These are phyloP conservation scores for Leucosticte australis DNA, from an alignment of 2,113 vertebrate species.

Conservation along the genomic window DNA sequence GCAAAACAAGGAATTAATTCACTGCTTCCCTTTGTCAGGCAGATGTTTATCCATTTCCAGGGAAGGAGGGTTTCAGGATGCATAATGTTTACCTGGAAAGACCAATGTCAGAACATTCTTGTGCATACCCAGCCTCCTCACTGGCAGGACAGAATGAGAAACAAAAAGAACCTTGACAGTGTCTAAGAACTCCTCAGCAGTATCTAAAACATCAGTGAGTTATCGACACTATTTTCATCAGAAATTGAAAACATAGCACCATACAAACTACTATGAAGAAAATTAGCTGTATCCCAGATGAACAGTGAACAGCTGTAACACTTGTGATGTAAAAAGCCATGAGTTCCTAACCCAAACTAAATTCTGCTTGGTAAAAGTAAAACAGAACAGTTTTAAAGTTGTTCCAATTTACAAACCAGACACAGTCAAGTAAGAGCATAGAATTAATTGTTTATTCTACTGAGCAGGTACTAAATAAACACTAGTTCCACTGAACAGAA, in stretches of 20 bases:
- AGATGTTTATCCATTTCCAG: not conserved
- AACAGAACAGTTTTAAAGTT: not conserved
- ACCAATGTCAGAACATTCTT: not conserved
- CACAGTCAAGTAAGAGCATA: not conserved
- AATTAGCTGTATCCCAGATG: not conserved
- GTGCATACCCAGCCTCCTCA: fast-evolving
- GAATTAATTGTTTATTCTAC: not conserved
- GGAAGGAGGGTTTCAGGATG: fast-evolving
- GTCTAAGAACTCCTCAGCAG: not conserved
- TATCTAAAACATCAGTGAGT: not conserved
- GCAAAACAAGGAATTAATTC: not conserved
- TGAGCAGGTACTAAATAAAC: not conserved
- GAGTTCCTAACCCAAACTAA: not conserved
- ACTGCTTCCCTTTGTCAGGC: not conserved
- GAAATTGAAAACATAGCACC: not conserved
- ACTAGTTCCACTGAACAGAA: not conserved
- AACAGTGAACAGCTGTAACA: not conserved
- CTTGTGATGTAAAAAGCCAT: not conserved
- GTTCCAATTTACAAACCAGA: not conserved
- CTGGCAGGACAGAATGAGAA: not conserved
- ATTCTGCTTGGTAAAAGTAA: not conserved
- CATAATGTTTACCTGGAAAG: fast-evolving
- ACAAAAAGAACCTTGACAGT: not conserved
- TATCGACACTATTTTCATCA: not conserved
- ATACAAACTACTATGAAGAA: not conserved